Base-by-base conservation (phyloP, 2,113 vertebrate genomes). In the Pomatorhinus ruficollis region DNA sequence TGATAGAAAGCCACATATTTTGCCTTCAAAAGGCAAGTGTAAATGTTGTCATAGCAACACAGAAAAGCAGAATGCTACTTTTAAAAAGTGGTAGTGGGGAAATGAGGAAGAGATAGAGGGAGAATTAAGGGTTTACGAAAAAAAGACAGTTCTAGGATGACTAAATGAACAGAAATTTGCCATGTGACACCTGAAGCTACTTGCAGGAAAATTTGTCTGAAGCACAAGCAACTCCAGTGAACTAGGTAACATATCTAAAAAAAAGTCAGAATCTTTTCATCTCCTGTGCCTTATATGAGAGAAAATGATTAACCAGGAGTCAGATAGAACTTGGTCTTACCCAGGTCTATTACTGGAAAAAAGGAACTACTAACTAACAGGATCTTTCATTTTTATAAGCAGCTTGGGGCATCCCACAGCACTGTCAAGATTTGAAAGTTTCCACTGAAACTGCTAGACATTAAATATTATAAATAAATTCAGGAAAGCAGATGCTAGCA, bases 41-140 rank as follows among this genome's bases (percentile, higher is more conserved):
- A 92, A 92, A 87, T 92, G 96, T 96, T 87, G 88, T 88, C 93
- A 96, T 96, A 96, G 96, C 80, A 96, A 96, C 96, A 71, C 11
- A 63, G 64, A 81, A 94, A 96, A 95, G 93, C 31, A 83, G 60
- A 92, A 84, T 60, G 71, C 23, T 84, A 89, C 83, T 90, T 95
- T 86, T 64, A 35, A 82, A 84, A 83, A 64, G 49, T 56, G 52
- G 31, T 27, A 44, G 60, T 22, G 39, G 69, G 6, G 47, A 74
- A 71, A 85, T 40, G 40, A 87, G 52, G 53, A 75, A 74, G 50
- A 50, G 14, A 44, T 20, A 33, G 30, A 89, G 27, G 33, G 18
- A 66, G 50, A 88, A 60, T 78, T 28, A 37, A 25, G 27, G 5
- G 3, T 72, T 93, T 88, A 60, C 35, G 76, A 93, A 60, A 90